phyloP scores from a whole-genome alignment of 2,888 invertebrate species.

The Euplexia lucipara region DNA sequence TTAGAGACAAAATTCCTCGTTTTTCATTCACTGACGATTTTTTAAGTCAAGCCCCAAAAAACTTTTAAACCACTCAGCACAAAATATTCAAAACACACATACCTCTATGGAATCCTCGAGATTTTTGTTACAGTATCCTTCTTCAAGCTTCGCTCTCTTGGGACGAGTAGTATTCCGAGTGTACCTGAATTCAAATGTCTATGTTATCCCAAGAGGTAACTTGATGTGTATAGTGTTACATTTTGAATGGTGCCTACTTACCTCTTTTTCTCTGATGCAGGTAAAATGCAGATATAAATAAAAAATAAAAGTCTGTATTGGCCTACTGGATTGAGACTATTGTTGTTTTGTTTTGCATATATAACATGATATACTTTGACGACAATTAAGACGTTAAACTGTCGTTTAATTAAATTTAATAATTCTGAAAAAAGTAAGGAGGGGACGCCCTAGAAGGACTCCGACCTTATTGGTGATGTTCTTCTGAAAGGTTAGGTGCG shows the following conservation, averaged over 20 bases:
- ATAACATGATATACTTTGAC: not conserved
- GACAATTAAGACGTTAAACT: no score
- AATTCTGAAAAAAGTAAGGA: no score
- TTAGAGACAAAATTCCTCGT: no score
- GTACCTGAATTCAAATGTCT: conserved; percentile 62
- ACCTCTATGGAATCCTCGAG: conserved; percentile 18
- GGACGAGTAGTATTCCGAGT: conserved; percentile 46
- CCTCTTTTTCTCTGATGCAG: conserved; percentile 23
- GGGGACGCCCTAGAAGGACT: no score
- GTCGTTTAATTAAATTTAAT: no score
- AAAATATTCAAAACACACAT: conserved; percentile 47
- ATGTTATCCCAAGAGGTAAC: conserved; percentile 37
- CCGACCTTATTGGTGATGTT: no score
- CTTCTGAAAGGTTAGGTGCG: no score
- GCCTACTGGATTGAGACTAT: not conserved
- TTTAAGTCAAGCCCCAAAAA: not conserved
- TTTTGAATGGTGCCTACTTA: conserved; percentile 28
- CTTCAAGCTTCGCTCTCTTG: conserved; percentile 50
- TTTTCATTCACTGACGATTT: no score
- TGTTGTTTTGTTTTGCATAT: not conserved
- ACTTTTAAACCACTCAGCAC: conserved; percentile 12
- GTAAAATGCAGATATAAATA: conserved; percentile 23
- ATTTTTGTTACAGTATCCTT: conserved; percentile 57
- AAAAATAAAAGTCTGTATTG: conserved; percentile 1
- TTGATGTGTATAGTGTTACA: conserved; percentile 43